phyloP scores from a whole-genome alignment of 2,888 invertebrate genomes.

The Coelinius sp. region DNA sequence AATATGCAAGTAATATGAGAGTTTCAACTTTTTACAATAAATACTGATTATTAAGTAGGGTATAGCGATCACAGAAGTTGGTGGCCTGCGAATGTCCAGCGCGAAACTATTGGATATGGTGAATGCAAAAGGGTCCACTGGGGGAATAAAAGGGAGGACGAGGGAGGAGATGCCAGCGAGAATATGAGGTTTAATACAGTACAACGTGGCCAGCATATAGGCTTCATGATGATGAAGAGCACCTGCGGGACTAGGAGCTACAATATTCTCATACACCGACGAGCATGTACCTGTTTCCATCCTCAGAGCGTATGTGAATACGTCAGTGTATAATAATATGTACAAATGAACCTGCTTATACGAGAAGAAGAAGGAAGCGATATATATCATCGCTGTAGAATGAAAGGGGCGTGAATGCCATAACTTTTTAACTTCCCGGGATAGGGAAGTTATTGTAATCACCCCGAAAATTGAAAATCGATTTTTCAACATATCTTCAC shows the following conservation, averaged over 20 bases:
- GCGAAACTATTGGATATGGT: constrained; percentile 25
- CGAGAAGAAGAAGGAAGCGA: not conserved
- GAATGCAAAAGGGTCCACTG: constrained; percentile 27
- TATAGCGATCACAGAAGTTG: constrained; percentile 42
- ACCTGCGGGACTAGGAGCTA: constrained; percentile 67
- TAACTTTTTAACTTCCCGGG: too few relatives aligned
- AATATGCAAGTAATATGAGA: constrained; percentile 12
- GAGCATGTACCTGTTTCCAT: constrained; percentile 64
- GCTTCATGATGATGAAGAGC: constrained; percentile 71
- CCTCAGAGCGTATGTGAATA: constrained; percentile 18
- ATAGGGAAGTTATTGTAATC: too few relatives aligned
- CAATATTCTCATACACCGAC: constrained; percentile 65
- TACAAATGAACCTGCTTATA: not conserved
- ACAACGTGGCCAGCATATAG: constrained; percentile 65
- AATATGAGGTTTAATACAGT: constrained; percentile 64
- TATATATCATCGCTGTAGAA: too few relatives aligned
- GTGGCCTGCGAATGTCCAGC: constrained; percentile 33
- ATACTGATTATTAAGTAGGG: constrained; percentile 65
- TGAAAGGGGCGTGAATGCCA: too few relatives aligned
- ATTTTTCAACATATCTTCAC: too few relatives aligned
- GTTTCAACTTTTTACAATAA: constrained; percentile 66
- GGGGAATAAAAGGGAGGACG: constrained; percentile 40
- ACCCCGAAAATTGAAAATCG: too few relatives aligned
- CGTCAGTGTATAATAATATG: not conserved
- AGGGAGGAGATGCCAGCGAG: constrained; percentile 26